These are phyloP conservation scores for Himalopsyche kuldschensis DNA, from an alignment of 2,888 invertebrate genomes.

Conservation along the genomic window DNA sequence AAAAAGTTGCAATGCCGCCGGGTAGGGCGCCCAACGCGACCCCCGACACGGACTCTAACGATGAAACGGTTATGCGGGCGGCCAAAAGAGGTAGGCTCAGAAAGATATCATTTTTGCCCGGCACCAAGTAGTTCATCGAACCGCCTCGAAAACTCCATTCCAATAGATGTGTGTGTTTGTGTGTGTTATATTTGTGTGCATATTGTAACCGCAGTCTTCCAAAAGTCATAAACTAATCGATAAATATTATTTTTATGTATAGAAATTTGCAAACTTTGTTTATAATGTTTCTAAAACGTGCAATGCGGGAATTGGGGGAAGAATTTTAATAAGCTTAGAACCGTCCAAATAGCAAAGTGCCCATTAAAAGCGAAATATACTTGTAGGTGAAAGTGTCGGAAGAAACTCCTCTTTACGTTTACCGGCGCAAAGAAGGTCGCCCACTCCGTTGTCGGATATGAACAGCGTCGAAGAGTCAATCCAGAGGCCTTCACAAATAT, in stretches of 20 bases:
- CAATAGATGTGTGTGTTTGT: slow-evolving; percentile 14
- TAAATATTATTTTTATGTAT: not conserved
- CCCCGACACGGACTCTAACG: slow-evolving; percentile 39
- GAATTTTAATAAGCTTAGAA: not conserved
- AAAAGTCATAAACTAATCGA: not conserved
- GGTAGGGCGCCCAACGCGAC: slow-evolving; percentile 32
- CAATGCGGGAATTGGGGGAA: not conserved
- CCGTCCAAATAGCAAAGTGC: not conserved
- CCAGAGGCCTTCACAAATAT: slow-evolving; percentile 23
- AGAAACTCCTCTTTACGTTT: slow-evolving; percentile 15
- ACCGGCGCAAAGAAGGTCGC: slow-evolving; percentile 8
- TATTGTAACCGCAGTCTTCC: not conserved
- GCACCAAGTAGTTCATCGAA: slow-evolving; percentile 56
- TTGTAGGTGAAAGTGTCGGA: slow-evolving; percentile 36
- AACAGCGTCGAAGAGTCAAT: slow-evolving; percentile 8
- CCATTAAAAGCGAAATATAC: slow-evolving; percentile 27
- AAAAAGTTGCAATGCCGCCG: slow-evolving; percentile 41
- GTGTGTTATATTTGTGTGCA: not conserved
- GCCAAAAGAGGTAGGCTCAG: slow-evolving; percentile 70
- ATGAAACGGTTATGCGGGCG: slow-evolving; percentile 41
- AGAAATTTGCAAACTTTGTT: not conserved
- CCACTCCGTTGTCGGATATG: slow-evolving; percentile 21
- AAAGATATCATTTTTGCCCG: slow-evolving; percentile 75
- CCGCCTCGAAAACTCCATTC: slow-evolving; percentile 17
- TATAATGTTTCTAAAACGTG: not conserved